Percentiles rank a stretch among this genome's conserved stretches.
Evolutionary conservation across 2,113 vertebrate genomes (phyloP).

Genomic region (Solea senegalensis): DNA sequence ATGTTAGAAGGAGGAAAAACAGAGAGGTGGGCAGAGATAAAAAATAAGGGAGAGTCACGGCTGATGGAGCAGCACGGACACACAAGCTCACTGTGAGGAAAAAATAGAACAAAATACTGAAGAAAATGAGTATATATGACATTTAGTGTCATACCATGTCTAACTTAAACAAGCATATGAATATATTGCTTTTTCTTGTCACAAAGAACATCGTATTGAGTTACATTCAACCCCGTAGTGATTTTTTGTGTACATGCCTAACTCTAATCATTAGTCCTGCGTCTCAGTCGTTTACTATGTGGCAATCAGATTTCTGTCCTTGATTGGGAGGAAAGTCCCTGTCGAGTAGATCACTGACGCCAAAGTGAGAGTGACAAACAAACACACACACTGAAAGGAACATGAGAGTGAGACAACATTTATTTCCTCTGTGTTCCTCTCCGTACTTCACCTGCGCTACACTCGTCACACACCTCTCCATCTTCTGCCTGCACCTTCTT

Average conservation of each 20-base stretch:
- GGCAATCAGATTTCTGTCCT: slow-evolving; percentile 9
- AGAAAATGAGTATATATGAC: slow-evolving; percentile 10
- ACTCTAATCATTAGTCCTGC: not conserved
- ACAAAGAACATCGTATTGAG: too few species aligned
- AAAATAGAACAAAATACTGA: not conserved
- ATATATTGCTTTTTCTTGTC: not conserved
- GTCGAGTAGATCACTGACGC: slow-evolving; percentile 7
- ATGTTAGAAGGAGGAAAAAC: slow-evolving; percentile 19
- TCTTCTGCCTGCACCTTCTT: slow-evolving; percentile 37
- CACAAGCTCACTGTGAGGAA: slow-evolving; percentile 2
- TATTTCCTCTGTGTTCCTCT: slow-evolving; percentile 35
- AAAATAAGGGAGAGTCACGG: not conserved
- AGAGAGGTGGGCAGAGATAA: slow-evolving; percentile 9
- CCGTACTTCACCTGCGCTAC: slow-evolving; percentile 24
- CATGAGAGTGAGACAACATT: slow-evolving; percentile 57
- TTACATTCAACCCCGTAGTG: not conserved
- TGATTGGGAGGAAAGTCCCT: slow-evolving; percentile 4
- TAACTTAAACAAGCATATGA: too few species aligned
- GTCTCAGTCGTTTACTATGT: not conserved
- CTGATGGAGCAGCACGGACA: not conserved
- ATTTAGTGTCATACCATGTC: slow-evolving; percentile 1
- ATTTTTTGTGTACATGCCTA: not conserved
- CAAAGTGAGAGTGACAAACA: slow-evolving; percentile 11
- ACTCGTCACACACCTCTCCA: slow-evolving; percentile 42
- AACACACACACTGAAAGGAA: slow-evolving; percentile 31